Base-by-base conservation (phyloP, 2,888 invertebrate species). In the Euphydryas editha region DNA sequence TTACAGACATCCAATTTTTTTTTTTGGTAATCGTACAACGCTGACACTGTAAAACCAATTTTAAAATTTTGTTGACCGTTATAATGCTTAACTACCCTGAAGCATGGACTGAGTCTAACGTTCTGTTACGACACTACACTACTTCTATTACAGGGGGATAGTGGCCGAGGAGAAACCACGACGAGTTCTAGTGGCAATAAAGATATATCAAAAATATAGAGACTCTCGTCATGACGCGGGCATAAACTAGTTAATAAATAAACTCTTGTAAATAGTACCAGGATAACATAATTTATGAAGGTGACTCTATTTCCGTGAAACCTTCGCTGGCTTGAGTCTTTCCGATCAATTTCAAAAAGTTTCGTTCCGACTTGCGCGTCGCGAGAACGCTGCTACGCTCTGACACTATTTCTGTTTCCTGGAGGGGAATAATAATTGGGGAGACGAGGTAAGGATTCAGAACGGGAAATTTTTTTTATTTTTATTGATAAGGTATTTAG, bases 301-400 rank as follows among this genome's bases (percentile, higher is more conserved):
- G n/a, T n/a, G 58, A 21, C 10, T 51, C 6, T 1, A 59, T 36
- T 17, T 70, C 70, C 10, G 59, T 66, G 10, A 77, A 59, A 0
- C 81, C 83, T 8, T 77, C 75, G 69, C 82, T 85, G 17, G 74
- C 57, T 2, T 73, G 72, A 0, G 78, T 73, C 42, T 81, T 82
- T 15, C 84, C 84, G 2, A 82, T 68, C 6, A 87, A 57, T 30
- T 79, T 72, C 6, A 88, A 72, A 64, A 88, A 83, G 11, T 76
- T 73, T 0, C 77, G 69, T 0, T 88, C 87, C 0, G 80, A 75
- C 17, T 74, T 72, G 68, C 76, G 81, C 0, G 80, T 65, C 61
- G 83, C 83, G 0, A 88, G 70, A 0, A 84, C 80, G 62, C 84
- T 87, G 68, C 71, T 75, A 39, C 68, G 78, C 2, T 72, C 60